Evolutionary conservation across 2,113 vertebrate genomes (phyloP).

Genomic region (Phalacrocorax aristotelis): DNA sequence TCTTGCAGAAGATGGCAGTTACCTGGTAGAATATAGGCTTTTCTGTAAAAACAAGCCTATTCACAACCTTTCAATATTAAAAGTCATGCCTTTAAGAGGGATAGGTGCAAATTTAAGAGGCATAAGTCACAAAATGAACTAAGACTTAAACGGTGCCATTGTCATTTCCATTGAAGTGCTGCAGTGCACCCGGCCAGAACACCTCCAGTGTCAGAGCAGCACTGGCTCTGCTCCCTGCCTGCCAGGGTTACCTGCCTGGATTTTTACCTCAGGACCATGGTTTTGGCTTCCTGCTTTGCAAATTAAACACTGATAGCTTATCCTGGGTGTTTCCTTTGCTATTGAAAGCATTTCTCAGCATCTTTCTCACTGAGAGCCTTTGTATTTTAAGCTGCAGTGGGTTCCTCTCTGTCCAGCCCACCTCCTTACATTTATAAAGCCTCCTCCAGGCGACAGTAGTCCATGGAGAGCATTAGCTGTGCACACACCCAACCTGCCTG

Average conservation of each 20-base stretch:
- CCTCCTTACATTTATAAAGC: neutral
- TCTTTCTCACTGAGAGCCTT: neutral
- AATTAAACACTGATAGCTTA: neutral
- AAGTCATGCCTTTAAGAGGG: neutral
- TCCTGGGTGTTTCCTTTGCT: constrained; percentile 40
- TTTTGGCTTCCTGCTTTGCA: constrained; percentile 34
- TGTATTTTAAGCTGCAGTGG: neutral
- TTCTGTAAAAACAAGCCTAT: neutral
- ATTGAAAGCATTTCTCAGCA: neutral
- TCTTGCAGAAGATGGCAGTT: neutral
- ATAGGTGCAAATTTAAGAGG: neutral
- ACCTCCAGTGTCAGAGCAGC: neutral
- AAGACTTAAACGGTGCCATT: neutral
- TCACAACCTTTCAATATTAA: neutral
- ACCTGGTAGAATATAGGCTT: neutral
- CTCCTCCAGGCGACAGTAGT: neutral
- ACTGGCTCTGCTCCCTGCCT: neutral
- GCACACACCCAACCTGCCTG: neutral
- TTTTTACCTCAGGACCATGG: neutral
- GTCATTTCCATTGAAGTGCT: neutral
- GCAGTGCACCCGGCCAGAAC: neutral
- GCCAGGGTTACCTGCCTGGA: neutral
- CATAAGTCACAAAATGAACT: neutral
- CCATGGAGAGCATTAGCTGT: neutral
- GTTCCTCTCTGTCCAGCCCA: neutral